These are phyloP conservation scores for Ecdyonurus torrentis DNA, from an alignment of 2,888 invertebrate genomes.

Conservation along the genomic window DNA sequence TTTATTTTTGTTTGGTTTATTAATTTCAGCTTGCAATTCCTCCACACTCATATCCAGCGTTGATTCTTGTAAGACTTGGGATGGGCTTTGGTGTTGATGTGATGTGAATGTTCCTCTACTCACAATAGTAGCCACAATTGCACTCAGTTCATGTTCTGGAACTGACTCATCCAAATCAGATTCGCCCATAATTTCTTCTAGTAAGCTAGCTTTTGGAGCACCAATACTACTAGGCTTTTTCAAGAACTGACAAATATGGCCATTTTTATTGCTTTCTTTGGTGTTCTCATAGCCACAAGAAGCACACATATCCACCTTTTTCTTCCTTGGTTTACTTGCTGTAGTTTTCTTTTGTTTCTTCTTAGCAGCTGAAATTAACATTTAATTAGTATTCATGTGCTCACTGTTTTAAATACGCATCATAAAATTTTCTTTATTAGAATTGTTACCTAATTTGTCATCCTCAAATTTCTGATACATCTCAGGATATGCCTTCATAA, in stretches of 20 bases:
- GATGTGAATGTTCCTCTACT: neutral
- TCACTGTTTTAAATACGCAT: too few relatives aligned
- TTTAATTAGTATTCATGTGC: too few relatives aligned
- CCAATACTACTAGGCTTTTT: neutral
- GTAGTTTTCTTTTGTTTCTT: neutral
- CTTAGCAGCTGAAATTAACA: neutral
- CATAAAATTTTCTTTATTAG: too few relatives aligned
- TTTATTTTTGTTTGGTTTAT: too few relatives aligned
- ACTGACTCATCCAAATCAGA: neutral
- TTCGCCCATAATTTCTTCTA: neutral
- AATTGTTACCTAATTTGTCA: neutral
- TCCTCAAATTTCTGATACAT: constrained; percentile 37
- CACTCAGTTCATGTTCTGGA: neutral
- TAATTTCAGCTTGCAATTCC: too few relatives aligned
- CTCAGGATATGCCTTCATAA: constrained; percentile 42
- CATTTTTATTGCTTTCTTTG: neutral
- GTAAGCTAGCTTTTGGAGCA: neutral
- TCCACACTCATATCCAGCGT: too few relatives aligned
- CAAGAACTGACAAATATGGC: constrained; percentile 4
- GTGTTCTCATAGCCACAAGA: neutral
- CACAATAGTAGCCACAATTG: neutral
- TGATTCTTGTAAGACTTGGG: too few relatives aligned
- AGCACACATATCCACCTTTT: neutral
- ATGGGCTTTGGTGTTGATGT: too few relatives aligned
- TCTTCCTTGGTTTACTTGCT: neutral